Evolutionary conservation across 1,140 invertebrate genomes (phyloP).

Genomic region (Homalodisca vitripennis): DNA sequence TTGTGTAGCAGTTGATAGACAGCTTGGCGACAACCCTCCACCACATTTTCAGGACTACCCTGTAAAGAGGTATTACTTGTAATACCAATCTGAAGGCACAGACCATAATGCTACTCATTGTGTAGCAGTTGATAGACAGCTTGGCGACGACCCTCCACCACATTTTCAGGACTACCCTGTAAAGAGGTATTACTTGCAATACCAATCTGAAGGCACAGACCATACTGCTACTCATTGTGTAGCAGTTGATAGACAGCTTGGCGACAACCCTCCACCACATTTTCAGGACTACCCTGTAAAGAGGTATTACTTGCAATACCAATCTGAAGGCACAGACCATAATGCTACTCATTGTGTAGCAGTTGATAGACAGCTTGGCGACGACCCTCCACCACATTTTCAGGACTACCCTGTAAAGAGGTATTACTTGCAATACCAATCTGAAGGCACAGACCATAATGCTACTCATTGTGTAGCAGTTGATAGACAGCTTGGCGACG

Average conservation of each 20-base stretch:
- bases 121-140: constrained; percentile 58
- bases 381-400: constrained; percentile 31
- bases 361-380: constrained; percentile 57
- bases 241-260: constrained; percentile 59
- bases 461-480: constrained; percentile 63
- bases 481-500: constrained; percentile 54
- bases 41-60: constrained; percentile 31
- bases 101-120: constrained; percentile 72
- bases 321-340: constrained; percentile 66
- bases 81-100: constrained; percentile 70
- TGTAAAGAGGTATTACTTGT: constrained; percentile 48
- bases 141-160: constrained; percentile 42
- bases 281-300: constrained; percentile 33
- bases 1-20: constrained; percentile 60
- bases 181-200: constrained; percentile 52
- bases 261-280: constrained; percentile 31
- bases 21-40: constrained; percentile 45
- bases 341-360: constrained; percentile 66
- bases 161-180: constrained; percentile 31
- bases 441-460: constrained; percentile 68
- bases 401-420: constrained; percentile 23
- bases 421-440: too few relatives aligned
- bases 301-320: not conserved
- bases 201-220: constrained; percentile 69
- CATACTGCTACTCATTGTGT: constrained; percentile 70